phyloP scores from a whole-genome alignment of 2,113 vertebrate genomes.

The Corythaeola cristata region DNA sequence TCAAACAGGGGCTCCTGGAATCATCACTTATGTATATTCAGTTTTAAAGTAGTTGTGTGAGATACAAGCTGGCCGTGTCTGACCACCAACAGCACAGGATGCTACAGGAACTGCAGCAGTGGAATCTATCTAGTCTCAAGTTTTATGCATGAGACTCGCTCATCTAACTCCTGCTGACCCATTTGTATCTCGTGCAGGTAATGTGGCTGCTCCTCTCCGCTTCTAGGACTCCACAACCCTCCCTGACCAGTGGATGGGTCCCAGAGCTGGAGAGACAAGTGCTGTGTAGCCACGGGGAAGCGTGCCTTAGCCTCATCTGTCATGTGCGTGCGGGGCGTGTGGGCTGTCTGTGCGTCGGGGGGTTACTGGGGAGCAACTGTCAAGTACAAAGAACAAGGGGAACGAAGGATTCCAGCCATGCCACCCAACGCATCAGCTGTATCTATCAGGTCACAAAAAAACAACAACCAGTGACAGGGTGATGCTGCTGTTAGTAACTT shows the following conservation, averaged over 20 bases:
- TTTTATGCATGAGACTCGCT: not conserved
- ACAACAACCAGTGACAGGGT: not conserved
- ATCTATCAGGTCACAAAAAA: not conserved
- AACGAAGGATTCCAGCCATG: not conserved
- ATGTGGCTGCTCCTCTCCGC: not conserved
- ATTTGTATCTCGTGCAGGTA: not conserved
- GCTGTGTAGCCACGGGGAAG: accelerated
- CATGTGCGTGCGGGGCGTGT: not conserved
- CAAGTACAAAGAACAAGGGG: not conserved
- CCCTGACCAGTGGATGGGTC: not conserved
- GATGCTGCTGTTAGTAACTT: not conserved
- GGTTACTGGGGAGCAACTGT: not conserved
- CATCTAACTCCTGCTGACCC: not conserved
- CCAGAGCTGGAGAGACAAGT: not conserved
- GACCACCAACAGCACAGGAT: not conserved
- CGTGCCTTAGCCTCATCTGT: not conserved
- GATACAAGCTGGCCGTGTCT: not conserved
- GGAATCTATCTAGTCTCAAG: not conserved
- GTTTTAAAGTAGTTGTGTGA: not conserved
- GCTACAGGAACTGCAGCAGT: not conserved
- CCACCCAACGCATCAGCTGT: not conserved
- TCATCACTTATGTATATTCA: not conserved
- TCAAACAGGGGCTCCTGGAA: not conserved
- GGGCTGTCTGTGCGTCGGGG: not conserved
- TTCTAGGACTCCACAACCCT: not conserved